Evolutionary conservation across 2,113 vertebrate genomes (phyloP), one percentile per base, ranked within the genome.

Genomic region (Lepisosteus osseus): DNA sequence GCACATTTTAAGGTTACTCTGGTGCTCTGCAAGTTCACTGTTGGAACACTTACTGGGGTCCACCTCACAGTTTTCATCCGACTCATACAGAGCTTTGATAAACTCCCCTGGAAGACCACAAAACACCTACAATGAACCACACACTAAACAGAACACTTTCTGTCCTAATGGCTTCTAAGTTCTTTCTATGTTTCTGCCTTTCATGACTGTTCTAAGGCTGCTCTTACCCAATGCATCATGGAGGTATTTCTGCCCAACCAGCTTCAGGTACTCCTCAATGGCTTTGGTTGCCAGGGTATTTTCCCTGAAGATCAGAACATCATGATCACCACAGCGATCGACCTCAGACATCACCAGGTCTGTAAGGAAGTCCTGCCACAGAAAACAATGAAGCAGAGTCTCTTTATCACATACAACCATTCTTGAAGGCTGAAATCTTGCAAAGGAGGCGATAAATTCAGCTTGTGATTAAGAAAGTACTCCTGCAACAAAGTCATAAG

Each of bases 1-100:
- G 77, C 97, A 99, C 97, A 98, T 99, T 82, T 98, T 98, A 84
- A 99, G 87, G 91, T 98, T 99, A 70, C 93, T 95, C 88, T 96
- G 97, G 74, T 98, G 93, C 68, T 98, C 97, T 1, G 87, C 54
- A 71, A 99, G 85, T 47, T 98, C 94, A 13, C 79, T 84, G 51
- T 84, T 83, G 0, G 92, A 89, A 76, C 96, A 97, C 68, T 93
- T 95, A 64, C 92, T 91, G 15, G 95, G 95, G 76, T 99, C 97
- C 2, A 94, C 97, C 88, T 99, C 97, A 70, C 97, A 98, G 88
- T 95, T 96, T 84, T 99, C 96, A 71, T 99, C 96, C 6, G 96
- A 98, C 87, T 99, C 96, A 15, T 99, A 99, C 67, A 99, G 81
- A 61, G 97, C 96, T 80, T 94, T 97, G 83, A 98, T 96, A 87